phyloP scores from a whole-genome alignment of 2,113 vertebrate species.

The Perca flavescens region DNA sequence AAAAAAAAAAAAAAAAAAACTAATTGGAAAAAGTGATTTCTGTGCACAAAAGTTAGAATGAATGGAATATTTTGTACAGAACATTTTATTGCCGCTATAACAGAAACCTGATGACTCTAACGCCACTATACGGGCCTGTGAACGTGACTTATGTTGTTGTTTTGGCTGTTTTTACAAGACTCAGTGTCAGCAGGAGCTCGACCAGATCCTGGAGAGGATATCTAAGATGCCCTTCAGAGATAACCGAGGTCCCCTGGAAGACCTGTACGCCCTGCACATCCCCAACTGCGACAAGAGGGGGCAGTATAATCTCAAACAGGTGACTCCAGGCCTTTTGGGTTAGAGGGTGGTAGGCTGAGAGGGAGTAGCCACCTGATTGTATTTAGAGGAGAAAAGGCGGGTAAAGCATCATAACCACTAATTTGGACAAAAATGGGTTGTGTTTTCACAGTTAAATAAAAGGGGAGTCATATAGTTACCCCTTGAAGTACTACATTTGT shows the following conservation, averaged over 20 bases:
- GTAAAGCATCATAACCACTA: not conserved
- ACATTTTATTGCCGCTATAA: not conserved
- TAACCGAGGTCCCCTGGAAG: constrained; percentile 94
- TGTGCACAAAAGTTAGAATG: not conserved
- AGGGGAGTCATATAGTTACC: no score
- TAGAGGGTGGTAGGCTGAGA: not conserved
- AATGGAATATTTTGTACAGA: not conserved
- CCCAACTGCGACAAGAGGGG: constrained; percentile 98
- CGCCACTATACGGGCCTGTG: not conserved
- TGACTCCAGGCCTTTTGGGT: constrained; percentile 60
- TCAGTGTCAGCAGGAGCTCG: constrained; percentile 96
- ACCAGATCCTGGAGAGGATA: constrained; percentile 96
- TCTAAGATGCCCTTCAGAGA: constrained; percentile 95
- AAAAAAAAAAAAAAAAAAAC: not conserved
- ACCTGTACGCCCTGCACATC: constrained; percentile 95
- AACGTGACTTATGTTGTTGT: constrained; percentile 33
- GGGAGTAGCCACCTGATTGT: constrained; percentile 4
- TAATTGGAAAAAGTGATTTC: not conserved
- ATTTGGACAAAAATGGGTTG: not conserved
- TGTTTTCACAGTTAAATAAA: no score
- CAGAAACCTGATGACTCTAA: not conserved
- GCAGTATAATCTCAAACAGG: constrained; percentile 98
- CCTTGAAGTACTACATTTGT: not conserved
- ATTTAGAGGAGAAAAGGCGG: constrained; percentile 9
- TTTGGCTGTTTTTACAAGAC: constrained; percentile 81